Evolutionary conservation across 1,140 invertebrate genomes (phyloP), one percentile per base, ranked within the genome.

Genomic region (Anastrepha ludens): DNA sequence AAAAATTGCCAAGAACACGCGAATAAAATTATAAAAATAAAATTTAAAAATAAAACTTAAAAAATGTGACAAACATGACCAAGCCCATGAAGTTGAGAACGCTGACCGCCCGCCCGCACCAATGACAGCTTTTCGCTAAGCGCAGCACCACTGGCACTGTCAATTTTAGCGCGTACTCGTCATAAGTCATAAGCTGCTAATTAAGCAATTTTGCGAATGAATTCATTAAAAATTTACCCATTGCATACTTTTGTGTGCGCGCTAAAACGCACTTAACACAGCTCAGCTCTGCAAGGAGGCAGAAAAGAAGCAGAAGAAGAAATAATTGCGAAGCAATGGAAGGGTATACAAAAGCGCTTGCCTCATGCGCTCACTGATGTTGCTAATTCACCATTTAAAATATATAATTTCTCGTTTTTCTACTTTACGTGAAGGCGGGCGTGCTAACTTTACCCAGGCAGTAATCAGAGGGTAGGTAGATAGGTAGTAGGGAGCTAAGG

Each of bases 121-220:
- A 50, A 55, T 55, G 17, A 9, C n/a, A 55, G 74, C 47, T 41
- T n/a, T 55, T 81, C 20, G 47, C 55, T 41, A 81, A 81, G 47
- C 47, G 17, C 17, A 20, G 47, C 74, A 78, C 3, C 74, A 55
- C 15, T 55, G n/a, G 44, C 74, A 78, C 20, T 55, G 74, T 81
- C 74, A 81, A 17, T 81, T 81, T 44, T 55, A 47, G 74, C 47
- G 74, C 47, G n/a, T 81, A 81, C 50, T 81, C 74, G 74, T 81
- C 74, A 81, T 81, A 81, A 81, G 74, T 81, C 74, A 81, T 81
- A 81, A 81, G 74, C 47, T 81, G 74, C 74, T 81, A 81, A 81
- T 81, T 81, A 81, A 81, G 74, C 74, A 81, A 81, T 81, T 81
- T 81, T 81, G 74, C 74, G 47, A 81, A 81, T 81, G 74, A 81